Conservation (phyloP, 2,888 invertebrate genomes). For the Phortica okadai region DNA sequence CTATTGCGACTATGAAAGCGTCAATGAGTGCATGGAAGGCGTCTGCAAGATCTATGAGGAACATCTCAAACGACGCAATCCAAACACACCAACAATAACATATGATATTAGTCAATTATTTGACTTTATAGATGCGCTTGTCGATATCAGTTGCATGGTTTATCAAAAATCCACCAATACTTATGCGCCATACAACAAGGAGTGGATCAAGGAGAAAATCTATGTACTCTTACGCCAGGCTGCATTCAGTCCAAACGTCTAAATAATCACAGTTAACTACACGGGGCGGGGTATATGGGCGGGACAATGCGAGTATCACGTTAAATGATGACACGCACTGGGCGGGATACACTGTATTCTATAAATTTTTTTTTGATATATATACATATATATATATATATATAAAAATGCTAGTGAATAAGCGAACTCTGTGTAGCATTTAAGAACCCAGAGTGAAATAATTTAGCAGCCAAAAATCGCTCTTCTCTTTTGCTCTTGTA, state of each 20-base stretch:
- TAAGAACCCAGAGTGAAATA: no score
- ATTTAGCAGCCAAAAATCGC: no score
- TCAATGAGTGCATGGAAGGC: constrained; percentile 98
- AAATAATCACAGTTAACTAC: not conserved
- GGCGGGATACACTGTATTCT: no score
- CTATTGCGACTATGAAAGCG: constrained; percentile 98
- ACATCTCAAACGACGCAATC: constrained; percentile 95
- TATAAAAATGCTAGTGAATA: no score
- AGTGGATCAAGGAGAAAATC: constrained; percentile 99
- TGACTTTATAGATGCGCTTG: constrained; percentile 97
- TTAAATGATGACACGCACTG: no score
- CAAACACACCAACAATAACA: constrained; percentile 96
- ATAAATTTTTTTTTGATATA: constrained; percentile 28
- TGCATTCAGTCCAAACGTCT: constrained; percentile 79
- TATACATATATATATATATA: constrained; percentile 3
- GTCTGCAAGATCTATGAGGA: constrained; percentile 99
- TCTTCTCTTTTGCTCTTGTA: no score
- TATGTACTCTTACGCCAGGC: constrained; percentile 96
- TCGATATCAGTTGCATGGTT: constrained; percentile 96
- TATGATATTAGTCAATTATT: constrained; percentile 99
- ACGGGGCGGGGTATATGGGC: no score
- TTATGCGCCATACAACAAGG: constrained; percentile 98
- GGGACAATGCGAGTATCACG: no score
- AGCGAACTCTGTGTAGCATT: no score
- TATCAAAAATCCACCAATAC: constrained; percentile 97